phyloP scores from a whole-genome alignment of 2,888 invertebrate species.

The Tortricodes alternella region DNA sequence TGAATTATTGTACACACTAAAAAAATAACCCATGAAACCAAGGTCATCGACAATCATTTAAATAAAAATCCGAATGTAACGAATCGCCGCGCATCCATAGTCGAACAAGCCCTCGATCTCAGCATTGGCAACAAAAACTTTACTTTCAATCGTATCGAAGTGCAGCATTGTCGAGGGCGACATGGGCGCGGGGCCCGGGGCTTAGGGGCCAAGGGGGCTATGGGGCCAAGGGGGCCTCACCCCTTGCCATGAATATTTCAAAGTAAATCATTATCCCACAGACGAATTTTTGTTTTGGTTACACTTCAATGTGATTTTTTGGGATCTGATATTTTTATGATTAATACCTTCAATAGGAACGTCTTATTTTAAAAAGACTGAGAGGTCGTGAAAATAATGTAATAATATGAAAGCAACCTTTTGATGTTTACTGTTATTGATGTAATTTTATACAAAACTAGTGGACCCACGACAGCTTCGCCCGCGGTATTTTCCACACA shows the following conservation, averaged over 20 bases:
- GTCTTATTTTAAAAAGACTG: no score
- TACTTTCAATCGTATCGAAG: constrained; percentile 31
- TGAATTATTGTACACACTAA: no score
- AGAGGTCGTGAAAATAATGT: no score
- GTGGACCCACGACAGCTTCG: no score
- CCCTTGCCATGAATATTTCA: constrained; percentile 28
- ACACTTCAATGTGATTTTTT: constrained; percentile 27
- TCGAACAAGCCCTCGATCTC: background rate
- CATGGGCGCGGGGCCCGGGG: background rate
- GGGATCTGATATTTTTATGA: constrained; percentile 12
- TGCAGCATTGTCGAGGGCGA: constrained; percentile 25
- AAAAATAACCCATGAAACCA: no score
- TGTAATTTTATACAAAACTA: no score
- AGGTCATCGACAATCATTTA: no score
- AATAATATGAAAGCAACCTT: no score
- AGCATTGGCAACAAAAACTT: constrained; percentile 26
- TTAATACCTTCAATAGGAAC: constrained; percentile 6
- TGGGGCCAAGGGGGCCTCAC: background rate
- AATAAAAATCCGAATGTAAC: background rate
- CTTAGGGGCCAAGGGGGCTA: background rate
- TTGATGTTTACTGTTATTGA: no score
- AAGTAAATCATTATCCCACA: constrained; percentile 26
- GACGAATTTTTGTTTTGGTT: constrained; percentile 23
- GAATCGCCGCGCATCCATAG: background rate
- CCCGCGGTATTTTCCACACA: no score